phyloP scores from a whole-genome alignment of 2,113 vertebrate genomes.

The Pseudorectes ferrugineus region DNA sequence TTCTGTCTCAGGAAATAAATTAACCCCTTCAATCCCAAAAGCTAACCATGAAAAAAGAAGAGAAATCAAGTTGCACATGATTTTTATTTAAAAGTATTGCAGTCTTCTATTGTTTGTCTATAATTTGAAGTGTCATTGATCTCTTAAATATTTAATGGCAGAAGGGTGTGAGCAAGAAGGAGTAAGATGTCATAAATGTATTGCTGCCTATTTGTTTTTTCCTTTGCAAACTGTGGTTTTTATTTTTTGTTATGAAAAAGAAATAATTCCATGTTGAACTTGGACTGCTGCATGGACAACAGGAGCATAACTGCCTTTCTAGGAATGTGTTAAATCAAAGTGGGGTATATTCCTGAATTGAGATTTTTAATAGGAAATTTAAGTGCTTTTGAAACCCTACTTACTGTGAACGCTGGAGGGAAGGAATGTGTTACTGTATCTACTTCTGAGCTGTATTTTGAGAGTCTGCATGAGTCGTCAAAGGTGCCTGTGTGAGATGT shows the following conservation, averaged over 20 bases:
- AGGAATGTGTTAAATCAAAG: neutral
- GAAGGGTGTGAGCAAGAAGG: neutral
- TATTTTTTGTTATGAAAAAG: neutral
- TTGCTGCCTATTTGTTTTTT: neutral
- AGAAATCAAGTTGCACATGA: neutral
- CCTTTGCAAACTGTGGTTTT: neutral
- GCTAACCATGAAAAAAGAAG: neutral
- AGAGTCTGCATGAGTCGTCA: conserved; percentile 43
- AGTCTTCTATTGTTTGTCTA: neutral
- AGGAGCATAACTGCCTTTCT: neutral
- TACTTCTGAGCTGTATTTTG: conserved; percentile 23
- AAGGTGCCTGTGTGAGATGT: conserved; percentile 51
- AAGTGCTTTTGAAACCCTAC: conserved; percentile 27
- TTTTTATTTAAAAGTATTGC: neutral
- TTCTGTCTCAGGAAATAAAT: conserved; percentile 22
- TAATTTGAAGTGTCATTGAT: neutral
- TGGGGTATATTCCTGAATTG: neutral
- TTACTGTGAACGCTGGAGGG: conserved; percentile 29
- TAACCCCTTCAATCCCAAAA: conserved; percentile 14
- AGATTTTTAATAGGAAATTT: conserved; percentile 50
- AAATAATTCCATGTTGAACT: neutral
- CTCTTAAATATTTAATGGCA: neutral
- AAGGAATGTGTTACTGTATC: neutral
- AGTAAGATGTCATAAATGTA: neutral
- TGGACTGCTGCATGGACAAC: neutral